Base-by-base conservation (phyloP, 1,140 invertebrate species). In the Cotesia typhae region DNA sequence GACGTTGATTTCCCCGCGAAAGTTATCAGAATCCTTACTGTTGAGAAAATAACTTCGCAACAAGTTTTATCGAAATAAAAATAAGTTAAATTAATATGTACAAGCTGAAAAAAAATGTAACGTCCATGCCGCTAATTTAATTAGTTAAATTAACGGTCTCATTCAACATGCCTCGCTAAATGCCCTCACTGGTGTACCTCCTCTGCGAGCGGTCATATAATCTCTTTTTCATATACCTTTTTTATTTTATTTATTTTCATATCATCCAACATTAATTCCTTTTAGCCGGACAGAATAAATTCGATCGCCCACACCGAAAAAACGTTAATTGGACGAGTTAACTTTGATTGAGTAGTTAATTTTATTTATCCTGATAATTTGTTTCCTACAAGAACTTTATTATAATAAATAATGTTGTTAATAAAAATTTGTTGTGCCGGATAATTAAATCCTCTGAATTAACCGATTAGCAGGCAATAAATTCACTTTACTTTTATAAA, bases 121-220 rank as follows among this genome's bases (percentile, higher is more conserved):
- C 74, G 70, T 68, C 70, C 65, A 73, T 79, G 28, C 64, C 68
- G 83, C 83, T 86, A 86, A 86, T 78, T 86, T 82, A 84, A 86
- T 86, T 86, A 86, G 84, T 80, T 65, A 84, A 85, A 85, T 86
- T 86, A 86, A 85, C 85, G 76, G 77, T 67, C 67, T 75, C 73
- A 77, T 76, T 83, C 78, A 70, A 81, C 82, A 79, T 79, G 75
- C 72, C 67, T 60, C 63, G 28, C 78, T 77, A 82, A 83, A 84
- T 67, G 79, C 76, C 74, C 66, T 71, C 77, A 70, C 51, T 51
- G 41, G 28, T 63, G 79, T 37, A 47, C n/a, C 7, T 55, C 67
- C 37, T 28, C 28, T 28, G 28, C 28, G 28, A 28, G 28, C 28
- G 28, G 28, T 28, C 28, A 28, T 28, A 28, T 28, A 28, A 28